Conservation (phyloP, 2,113 vertebrate species). For the Eurystomus gularis region DNA sequence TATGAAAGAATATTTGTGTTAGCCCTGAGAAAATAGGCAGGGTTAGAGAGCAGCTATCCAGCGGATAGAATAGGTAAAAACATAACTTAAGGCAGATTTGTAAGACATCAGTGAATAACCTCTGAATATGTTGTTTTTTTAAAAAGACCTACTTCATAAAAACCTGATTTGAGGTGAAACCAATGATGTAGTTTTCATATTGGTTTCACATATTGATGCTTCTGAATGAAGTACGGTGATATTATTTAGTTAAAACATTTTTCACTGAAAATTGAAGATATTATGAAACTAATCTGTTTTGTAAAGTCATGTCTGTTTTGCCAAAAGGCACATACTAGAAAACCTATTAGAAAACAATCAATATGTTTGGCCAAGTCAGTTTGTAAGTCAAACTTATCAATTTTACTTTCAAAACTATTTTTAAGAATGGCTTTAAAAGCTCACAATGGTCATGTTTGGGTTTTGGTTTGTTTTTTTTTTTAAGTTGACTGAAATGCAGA, state of each 20-base stretch:
- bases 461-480: neutral
- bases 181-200: neutral
- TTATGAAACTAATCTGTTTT: neutral
- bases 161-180: neutral
- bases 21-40: neutral
- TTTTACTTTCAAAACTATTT: neutral
- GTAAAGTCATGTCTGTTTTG: neutral
- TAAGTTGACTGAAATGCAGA: neutral
- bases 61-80: neutral
- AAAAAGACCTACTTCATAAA: neutral
- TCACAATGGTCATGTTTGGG: neutral
- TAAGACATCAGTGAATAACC: neutral
- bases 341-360: neutral
- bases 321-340: neutral
- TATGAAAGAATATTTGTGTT: neutral
- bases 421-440: neutral
- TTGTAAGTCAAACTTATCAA: neutral
- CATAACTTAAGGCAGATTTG: neutral
- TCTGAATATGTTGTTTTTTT: neutral
- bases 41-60: neutral
- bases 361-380: neutral
- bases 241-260: neutral
- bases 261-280: neutral
- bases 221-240: neutral
- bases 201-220: neutral